Conservation (phyloP, 2,113 vertebrate genomes). For the Esox niger region DNA sequence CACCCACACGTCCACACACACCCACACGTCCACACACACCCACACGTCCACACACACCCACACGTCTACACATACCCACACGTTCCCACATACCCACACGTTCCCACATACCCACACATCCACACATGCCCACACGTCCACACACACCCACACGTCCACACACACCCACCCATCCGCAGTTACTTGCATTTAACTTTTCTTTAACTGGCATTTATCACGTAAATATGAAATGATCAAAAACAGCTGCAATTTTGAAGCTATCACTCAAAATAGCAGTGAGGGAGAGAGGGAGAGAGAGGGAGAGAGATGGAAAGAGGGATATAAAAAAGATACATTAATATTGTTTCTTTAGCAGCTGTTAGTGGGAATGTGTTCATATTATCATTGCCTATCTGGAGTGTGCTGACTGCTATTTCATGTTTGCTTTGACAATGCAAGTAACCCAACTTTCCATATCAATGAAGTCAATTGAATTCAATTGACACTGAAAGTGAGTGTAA, state of each 20-base stretch:
- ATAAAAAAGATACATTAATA: too few species aligned
- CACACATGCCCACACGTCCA: background rate
- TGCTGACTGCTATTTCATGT: background rate
- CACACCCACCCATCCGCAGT: background rate
- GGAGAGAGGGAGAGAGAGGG: background rate
- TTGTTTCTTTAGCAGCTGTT: too few species aligned
- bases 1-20: background rate
- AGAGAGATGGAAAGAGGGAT: background rate
- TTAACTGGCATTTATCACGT: conserved; percentile 50
- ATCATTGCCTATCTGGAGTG: background rate
- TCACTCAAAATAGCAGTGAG: background rate
- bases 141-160: background rate
- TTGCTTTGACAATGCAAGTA: too few species aligned
- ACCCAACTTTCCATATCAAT: too few species aligned
- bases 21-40: too few species aligned
- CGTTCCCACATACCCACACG: background rate
- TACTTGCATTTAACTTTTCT: background rate
- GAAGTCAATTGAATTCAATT: too few species aligned
- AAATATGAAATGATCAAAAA: conserved; percentile 42
- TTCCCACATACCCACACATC: background rate
- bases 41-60: background rate
- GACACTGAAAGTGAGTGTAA: background rate
- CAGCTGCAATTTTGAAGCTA: conserved; percentile 9
- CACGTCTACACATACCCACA: background rate
- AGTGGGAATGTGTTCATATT: too few species aligned